Conservation (phyloP, 2,113 vertebrate species). For the Crotalus tigris region DNA sequence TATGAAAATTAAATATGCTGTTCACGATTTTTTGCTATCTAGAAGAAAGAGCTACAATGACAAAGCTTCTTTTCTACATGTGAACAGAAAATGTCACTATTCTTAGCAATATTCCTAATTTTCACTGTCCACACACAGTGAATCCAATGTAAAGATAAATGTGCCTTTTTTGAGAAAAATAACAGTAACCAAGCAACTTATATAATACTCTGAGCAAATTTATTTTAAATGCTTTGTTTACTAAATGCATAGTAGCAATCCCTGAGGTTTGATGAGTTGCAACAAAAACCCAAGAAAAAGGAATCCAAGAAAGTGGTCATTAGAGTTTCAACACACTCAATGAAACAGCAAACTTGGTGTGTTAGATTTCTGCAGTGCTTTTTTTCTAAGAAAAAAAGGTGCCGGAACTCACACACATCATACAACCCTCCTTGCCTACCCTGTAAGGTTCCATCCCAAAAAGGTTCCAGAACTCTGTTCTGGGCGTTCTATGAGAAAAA, state of each 20-base stretch:
- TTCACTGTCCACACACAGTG: accelerated
- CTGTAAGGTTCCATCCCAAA: no score
- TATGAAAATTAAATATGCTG: background rate
- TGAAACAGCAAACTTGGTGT: background rate
- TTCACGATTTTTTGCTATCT: background rate
- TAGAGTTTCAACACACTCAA: background rate
- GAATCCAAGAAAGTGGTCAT: background rate
- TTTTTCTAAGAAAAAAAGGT: no score
- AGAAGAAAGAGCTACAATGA: background rate
- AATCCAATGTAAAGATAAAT: background rate
- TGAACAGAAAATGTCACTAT: background rate
- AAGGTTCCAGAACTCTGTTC: no score
- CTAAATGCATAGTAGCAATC: background rate
- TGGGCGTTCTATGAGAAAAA: no score
- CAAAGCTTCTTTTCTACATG: background rate
- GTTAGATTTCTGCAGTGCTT: background rate
- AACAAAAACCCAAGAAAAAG: background rate
- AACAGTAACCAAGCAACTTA: background rate
- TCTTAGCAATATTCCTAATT: constrained; percentile 8
- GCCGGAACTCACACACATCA: no score
- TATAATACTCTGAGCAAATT: background rate
- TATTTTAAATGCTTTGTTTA: background rate
- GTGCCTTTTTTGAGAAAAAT: accelerated
- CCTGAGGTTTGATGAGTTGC: background rate
- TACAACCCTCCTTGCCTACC: no score